Evolutionary conservation across 2,113 vertebrate species (phyloP).

Genomic region (Rhadina sibilatrix): DNA sequence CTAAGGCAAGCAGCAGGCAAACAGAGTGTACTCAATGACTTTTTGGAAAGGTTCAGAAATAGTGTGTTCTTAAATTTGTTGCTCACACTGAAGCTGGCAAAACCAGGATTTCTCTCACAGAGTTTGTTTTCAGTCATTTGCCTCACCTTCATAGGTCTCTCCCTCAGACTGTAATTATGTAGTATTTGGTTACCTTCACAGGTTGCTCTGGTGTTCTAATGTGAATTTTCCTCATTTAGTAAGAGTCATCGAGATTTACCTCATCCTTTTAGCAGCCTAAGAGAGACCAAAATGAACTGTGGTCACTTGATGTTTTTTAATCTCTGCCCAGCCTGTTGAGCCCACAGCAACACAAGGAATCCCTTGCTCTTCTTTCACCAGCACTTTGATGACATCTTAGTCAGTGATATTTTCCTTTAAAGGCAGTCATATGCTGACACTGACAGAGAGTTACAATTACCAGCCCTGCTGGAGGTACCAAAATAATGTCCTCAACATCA

Average conservation of each 20-base stretch:
- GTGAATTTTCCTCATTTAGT: neutral
- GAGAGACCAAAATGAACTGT: neutral
- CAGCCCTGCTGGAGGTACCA: constrained; percentile 1
- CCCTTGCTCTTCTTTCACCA: neutral
- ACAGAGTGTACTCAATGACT: neutral
- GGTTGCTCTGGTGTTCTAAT: neutral
- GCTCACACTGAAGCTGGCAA: neutral
- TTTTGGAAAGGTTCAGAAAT: neutral
- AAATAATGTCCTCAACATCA: constrained; percentile 37
- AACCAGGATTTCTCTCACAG: neutral
- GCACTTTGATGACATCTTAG: neutral
- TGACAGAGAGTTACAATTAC: neutral
- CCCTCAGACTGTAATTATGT: neutral
- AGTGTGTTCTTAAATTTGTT: neutral
- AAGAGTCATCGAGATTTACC: neutral
- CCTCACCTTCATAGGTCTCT: neutral
- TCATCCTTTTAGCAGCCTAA: neutral
- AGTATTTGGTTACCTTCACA: neutral
- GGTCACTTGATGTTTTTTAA: neutral
- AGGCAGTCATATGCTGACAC: neutral
- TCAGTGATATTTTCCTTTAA: neutral
- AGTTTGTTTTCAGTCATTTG: neutral
- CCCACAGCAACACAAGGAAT: neutral
- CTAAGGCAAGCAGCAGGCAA: neutral
- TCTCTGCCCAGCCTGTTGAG: neutral